Evolutionary conservation across 1,140 invertebrate species (phyloP).

Genomic region (Drosophila baimaii): DNA sequence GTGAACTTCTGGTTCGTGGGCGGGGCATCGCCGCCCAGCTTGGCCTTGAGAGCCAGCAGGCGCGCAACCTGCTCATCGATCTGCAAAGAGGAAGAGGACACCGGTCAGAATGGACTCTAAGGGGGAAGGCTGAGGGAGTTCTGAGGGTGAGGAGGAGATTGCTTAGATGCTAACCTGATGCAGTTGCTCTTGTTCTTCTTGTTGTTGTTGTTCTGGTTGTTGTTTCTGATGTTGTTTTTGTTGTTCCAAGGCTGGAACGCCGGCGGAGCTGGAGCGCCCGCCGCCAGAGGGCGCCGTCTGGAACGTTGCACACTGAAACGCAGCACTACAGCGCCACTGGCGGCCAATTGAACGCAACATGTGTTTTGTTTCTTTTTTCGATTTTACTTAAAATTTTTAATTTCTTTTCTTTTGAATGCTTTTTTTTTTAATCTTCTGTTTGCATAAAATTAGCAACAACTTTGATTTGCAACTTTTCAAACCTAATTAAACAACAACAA

Average conservation of each 20-base stretch:
- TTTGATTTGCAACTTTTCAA: conserved; percentile 64
- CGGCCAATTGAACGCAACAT: conserved; percentile 84
- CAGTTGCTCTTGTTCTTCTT: conserved; percentile 76
- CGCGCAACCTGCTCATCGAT: conserved; percentile 92
- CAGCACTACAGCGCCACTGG: conserved; percentile 80
- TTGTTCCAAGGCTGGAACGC: conserved; percentile 52
- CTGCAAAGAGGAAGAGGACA: conserved; percentile 84
- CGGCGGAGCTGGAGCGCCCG: conserved; percentile 53
- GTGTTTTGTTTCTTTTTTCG: conserved; percentile 23
- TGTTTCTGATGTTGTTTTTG: conserved; percentile 60
- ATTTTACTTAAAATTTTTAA: not conserved
- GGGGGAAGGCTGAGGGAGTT: not conserved
- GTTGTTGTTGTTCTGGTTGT: conserved; percentile 60
- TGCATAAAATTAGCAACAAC: conserved; percentile 56
- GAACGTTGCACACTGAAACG: conserved; percentile 75
- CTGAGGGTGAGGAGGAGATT: conserved; percentile 16
- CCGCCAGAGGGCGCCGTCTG: conserved; percentile 66
- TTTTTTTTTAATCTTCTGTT: conserved; percentile 17
- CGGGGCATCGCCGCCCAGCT: conserved; percentile 87
- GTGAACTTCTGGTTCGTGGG: conserved; percentile 89
- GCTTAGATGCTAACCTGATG: conserved; percentile 83
- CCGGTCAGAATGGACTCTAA: not conserved
- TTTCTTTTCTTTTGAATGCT: conserved; percentile 7
- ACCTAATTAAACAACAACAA: conserved; percentile 83
- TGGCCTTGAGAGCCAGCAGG: conserved; percentile 91